Evolutionary conservation across 2,797 vertebrate species (phyloP), one percentile per base, ranked within the genome.

Genomic region (Tangara arthus): DNA sequence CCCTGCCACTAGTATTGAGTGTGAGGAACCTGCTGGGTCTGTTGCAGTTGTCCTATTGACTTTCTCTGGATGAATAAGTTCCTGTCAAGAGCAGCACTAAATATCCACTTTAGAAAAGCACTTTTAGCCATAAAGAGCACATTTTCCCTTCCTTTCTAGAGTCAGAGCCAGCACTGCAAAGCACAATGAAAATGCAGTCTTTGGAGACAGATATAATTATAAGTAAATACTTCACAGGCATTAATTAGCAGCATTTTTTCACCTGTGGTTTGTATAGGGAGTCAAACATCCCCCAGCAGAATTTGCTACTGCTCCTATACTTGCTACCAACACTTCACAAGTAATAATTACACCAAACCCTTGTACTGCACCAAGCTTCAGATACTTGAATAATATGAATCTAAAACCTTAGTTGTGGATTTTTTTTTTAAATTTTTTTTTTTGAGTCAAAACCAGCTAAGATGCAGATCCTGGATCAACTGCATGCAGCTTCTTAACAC

Each of bases 41-140:
- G 81, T 96, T 96, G 86, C 52, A 1, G 82, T 97, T 96, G 79
- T 96, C 82, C 89, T 97, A 96, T 89, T 96, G 91, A 96, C 81
- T 94, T 95, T 96, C 82, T 94, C 59, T 89, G 84, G 81, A 93
- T 95, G 81, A 96, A 86, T 93, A 97, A 70, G 53, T 90, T 87
- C 91, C 95, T 95, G 65, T 93, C 92, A 96, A 93, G 90, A 96
- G 41, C 86, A 91, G 64, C 83, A 95, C 64, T 94, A 95, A 97
- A 97, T 94, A 95, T 75, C 49, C 77, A 95, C 93, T 96, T 96
- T 87, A 95, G 77, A 94, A 95, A 96, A 82, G 79, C 55, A 95
- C 66, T 96, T 96, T 95, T 87, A 64, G 71, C 84, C 94, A 55
- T 94, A 95, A 96, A 97, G 75, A 92, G 34, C 72, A 82, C 53